phyloP scores from a whole-genome alignment of 2,113 vertebrate species.

The Erythrocercus mccallii region DNA sequence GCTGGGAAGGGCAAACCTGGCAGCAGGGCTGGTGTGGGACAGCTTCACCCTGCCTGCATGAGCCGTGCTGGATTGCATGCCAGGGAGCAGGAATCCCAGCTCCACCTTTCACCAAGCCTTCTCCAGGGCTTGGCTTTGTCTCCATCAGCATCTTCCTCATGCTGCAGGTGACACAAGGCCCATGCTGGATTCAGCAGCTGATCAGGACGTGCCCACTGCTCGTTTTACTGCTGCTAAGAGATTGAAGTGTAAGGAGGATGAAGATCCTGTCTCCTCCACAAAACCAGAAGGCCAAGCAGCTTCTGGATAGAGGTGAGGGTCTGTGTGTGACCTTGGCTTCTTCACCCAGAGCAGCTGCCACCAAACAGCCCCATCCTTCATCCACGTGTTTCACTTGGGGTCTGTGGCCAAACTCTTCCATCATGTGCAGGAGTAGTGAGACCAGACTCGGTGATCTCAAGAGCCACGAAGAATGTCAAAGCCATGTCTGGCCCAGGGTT shows the following conservation, averaged over 20 bases:
- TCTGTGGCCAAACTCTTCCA: background rate
- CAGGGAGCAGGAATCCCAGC: background rate
- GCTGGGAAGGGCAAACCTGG: background rate
- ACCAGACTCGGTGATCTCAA: background rate
- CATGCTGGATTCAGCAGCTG: background rate
- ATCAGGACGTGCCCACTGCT: rapidly evolving
- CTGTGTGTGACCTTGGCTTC: background rate
- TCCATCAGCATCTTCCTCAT: background rate
- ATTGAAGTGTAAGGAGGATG: background rate
- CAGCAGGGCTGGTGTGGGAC: background rate
- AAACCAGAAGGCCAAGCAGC: background rate
- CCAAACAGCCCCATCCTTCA: background rate
- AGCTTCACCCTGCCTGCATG: background rate
- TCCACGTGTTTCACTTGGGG: rapidly evolving
- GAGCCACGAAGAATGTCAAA: background rate
- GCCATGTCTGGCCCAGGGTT: rapidly evolving
- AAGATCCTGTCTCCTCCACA: background rate
- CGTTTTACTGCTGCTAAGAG: background rate
- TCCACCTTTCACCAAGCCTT: rapidly evolving
- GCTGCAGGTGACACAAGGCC: background rate
- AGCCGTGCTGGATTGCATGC: rapidly evolving
- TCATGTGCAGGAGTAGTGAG: background rate
- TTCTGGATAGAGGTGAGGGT: background rate
- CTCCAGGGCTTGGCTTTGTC: background rate
- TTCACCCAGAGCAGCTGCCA: background rate